Base-by-base conservation (phyloP, 2,797 vertebrate genomes). In the Rhinogobio ventralis region DNA sequence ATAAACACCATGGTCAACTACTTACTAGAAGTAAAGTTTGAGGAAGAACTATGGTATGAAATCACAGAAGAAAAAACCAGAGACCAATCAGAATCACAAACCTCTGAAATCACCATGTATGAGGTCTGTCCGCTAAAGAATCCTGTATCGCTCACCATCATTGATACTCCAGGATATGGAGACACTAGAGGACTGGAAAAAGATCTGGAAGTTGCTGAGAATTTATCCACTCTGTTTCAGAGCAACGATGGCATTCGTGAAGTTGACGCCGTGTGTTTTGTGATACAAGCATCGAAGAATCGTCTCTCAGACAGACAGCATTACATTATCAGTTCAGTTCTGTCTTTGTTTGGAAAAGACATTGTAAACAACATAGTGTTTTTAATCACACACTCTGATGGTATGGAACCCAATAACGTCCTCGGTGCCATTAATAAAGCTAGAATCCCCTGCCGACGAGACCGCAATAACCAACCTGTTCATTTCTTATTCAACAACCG, bases 1-100 rank as follows among this genome's bases (percentile, higher is more conserved):
- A 72, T 72, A n/a, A 72, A 72, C n/a, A 10, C 42, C 3, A 72
- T 72, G 69, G 69, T 72, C 14, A 72, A 46, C 69, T 19, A 72
- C 7, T 49, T 72, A 19, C 0, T 49, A 3, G n/a, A 0, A 0
- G 69, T 46, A 14, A 72, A 45, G 42, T 46, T 72, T 72, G 69
- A 72, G 0, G 7, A 49, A 0, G 69, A 49, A 19, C 0, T 5
- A 5, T 72, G 69, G 69, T 49, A 72, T 72, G 42, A 49, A 72
- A 72, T 72, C 69, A 72, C 69, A 17, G 69, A 72, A 49, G 69
- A 49, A 72, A 42, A 0, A 71, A 13, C 14, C 3, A 2, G 23
- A 71, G 39, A 71, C 7, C 68, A 71, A 46, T 46, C 68, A 15
- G 68, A 71, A 25, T 71, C 68, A 39, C 66, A 68, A 68, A 68